phyloP scores from a whole-genome alignment of 2,797 vertebrate genomes.

The Hafferia zeledoni region DNA sequence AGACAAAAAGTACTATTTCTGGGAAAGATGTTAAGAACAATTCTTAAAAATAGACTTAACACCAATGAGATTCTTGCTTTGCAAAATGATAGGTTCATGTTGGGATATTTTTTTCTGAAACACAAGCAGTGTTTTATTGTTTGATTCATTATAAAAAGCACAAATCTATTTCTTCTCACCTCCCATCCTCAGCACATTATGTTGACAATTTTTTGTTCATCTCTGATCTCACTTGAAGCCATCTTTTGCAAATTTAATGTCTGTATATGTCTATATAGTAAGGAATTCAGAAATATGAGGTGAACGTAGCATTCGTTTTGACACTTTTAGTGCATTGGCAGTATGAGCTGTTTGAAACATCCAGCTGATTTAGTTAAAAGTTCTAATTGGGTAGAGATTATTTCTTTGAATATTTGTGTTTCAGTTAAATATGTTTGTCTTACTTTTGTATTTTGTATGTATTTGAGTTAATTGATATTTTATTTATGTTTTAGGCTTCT shows the following conservation, averaged over 20 bases:
- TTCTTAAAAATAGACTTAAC: background rate
- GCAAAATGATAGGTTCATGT: background rate
- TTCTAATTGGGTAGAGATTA: background rate
- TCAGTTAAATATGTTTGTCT: background rate
- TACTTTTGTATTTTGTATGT: background rate
- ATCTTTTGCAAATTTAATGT: background rate
- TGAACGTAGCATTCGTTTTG: background rate
- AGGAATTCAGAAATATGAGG: background rate
- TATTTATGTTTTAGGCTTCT: constrained; percentile 85
- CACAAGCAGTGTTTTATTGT: accelerated
- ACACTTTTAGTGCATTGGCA: background rate
- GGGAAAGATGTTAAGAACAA: background rate
- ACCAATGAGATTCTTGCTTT: background rate
- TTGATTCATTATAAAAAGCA: background rate
- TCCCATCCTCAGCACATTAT: accelerated
- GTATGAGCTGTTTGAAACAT: background rate
- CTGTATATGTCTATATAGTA: background rate
- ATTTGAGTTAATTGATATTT: background rate
- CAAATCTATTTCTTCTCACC: background rate
- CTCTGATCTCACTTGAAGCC: background rate
- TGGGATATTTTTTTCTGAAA: background rate
- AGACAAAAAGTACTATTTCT: background rate
- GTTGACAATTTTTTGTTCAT: background rate
- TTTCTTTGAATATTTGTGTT: background rate
- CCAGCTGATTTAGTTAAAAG: background rate